A percentile compares a stretch with the other conserved stretches of the same genome.
These are phyloP conservation scores for Phragmatobia fuliginosa DNA, from an alignment of 2,888 invertebrate genomes.

Conservation along the genomic window DNA sequence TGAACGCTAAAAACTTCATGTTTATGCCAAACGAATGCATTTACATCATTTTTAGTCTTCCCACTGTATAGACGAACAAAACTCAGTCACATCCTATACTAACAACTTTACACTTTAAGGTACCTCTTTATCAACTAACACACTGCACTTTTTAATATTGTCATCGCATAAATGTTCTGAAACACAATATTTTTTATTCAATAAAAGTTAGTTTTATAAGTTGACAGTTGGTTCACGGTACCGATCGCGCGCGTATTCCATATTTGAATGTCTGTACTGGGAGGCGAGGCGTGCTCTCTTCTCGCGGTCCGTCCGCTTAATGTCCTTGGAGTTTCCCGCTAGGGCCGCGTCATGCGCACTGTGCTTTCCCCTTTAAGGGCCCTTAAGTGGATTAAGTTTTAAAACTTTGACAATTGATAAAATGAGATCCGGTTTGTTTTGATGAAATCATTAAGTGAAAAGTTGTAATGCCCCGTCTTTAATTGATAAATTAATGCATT, in stretches of 20 bases:
- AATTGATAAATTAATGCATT: slow-evolving; percentile 49
- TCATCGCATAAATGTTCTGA: slow-evolving; percentile 30
- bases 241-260: slow-evolving; percentile 71
- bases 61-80: slow-evolving; percentile 38
- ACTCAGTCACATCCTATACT: slow-evolving; percentile 62
- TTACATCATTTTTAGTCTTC: slow-evolving; percentile 50
- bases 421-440: slow-evolving; percentile 81
- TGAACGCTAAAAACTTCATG: slow-evolving; percentile 76
- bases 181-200: slow-evolving; percentile 27
- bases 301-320: slow-evolving; percentile 65
- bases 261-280: slow-evolving; percentile 57
- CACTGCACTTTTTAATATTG: slow-evolving; percentile 48
- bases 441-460: slow-evolving; percentile 76
- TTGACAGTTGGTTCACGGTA: slow-evolving; percentile 64
- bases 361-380: slow-evolving; percentile 75
- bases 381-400: slow-evolving; percentile 85
- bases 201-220: slow-evolving; percentile 44
- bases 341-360: slow-evolving; percentile 82
- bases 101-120: slow-evolving; percentile 32
- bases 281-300: slow-evolving; percentile 60
- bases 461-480: slow-evolving; percentile 67
- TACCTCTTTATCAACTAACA: slow-evolving; percentile 35
- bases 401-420: slow-evolving; percentile 85
- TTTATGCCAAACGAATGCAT: slow-evolving; percentile 60
- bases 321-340: slow-evolving; percentile 83